Base-by-base conservation (phyloP, 1,140 invertebrate genomes). In the Solen grandis region DNA sequence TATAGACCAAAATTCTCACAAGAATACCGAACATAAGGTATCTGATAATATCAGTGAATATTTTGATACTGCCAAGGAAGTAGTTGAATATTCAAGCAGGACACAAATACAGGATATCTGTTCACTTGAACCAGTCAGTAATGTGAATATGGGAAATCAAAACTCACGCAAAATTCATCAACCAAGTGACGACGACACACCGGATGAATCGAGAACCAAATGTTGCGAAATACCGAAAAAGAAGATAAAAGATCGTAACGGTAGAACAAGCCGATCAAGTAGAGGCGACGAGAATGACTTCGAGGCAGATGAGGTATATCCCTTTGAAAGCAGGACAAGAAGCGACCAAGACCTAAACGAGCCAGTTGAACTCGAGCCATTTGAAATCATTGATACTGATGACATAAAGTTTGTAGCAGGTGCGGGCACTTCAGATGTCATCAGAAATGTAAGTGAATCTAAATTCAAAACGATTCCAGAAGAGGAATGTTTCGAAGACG, bases 361-460 rank as follows among this genome's bases (percentile, higher is more conserved):
- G 46, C 75, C 75, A 22, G 75, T 78, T 41, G 75, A 78, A 38
- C 65, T 78, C n/a, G 75, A 78, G 50, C 75, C 75, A 8, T 78
- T 78, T 50, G 75, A 78, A 41, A 78, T 78, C 33, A 62, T 78
- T n/a, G 75, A 78, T 33, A 78, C 75, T 19, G 75, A 78, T 46
- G 75, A 78, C 22, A 78, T 78, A 0, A 68, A 66, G 22, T 78
- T 78, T 78, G 75, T 78, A 13, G 46, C 75, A 31, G 75, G 75
- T 8, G 75, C 75, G 5, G 75, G 75, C n/a, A 78, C 75, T 29
- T 78, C 75, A 22, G 75, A 68, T 46, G 75, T 78, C 0, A 78
- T 78, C 33, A 68, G 66, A 60, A 66, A 54, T 25, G 65, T 60
- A 19, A 78, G 75, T 57, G 75, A 78, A 60, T 54, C 75, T 5